These are phyloP conservation scores for Agrypnia vestita DNA, from an alignment of 1,140 invertebrate species.

Conservation along the genomic window DNA sequence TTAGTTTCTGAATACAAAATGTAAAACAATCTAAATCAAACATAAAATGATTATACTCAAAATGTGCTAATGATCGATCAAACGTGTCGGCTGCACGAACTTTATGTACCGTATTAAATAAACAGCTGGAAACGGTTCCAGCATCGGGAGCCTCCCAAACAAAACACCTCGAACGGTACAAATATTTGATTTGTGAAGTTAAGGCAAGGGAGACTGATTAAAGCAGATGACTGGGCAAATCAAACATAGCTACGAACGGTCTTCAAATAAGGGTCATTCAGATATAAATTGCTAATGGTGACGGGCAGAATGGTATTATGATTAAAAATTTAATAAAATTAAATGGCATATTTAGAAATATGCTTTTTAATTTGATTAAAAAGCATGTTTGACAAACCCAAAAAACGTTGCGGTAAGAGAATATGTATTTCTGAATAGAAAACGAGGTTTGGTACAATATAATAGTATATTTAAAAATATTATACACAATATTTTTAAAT, in stretches of 20 bases:
- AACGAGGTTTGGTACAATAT: too few relatives aligned
- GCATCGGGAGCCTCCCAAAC: background rate
- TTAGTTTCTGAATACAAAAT: background rate
- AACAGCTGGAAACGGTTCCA: constrained; percentile 3
- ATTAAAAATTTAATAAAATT: too few relatives aligned
- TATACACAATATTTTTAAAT: too few relatives aligned
- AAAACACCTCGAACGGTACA: constrained; percentile 2
- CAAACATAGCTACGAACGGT: background rate
- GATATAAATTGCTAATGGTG: constrained; percentile 30
- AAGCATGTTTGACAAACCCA: too few relatives aligned
- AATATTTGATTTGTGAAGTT: constrained; percentile 39
- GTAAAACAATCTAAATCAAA: background rate
- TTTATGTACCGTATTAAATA: background rate
- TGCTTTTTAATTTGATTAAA: too few relatives aligned
- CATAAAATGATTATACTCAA: background rate
- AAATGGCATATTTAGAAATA: too few relatives aligned
- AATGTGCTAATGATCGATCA: background rate
- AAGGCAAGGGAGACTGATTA: constrained; percentile 34
- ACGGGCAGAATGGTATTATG: background rate
- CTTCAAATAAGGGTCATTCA: constrained; percentile 17
- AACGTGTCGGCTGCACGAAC: background rate
- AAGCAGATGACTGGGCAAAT: constrained; percentile 36
- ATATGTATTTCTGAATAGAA: too few relatives aligned
- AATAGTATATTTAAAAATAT: too few relatives aligned
- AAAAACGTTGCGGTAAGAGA: too few relatives aligned